Evolutionary conservation across 2,113 vertebrate species (phyloP).

Genomic region (Semnornis frantzii): DNA sequence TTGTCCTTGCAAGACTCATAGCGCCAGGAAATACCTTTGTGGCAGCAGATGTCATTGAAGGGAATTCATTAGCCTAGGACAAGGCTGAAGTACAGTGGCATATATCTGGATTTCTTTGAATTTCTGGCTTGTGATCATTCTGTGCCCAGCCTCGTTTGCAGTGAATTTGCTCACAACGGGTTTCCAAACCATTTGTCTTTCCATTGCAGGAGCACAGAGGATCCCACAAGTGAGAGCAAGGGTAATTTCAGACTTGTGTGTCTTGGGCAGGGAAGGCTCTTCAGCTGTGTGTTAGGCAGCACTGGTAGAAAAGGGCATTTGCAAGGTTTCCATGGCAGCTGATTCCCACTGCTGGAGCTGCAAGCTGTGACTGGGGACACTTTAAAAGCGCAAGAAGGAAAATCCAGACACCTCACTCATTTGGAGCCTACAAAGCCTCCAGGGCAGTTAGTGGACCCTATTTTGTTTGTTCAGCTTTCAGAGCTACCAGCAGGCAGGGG

Average conservation of each 20-base stretch:
- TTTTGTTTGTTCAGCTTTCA: rapidly evolving
- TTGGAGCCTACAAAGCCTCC: neutral
- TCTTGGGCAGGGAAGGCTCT: neutral
- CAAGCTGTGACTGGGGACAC: slow-evolving; percentile 35
- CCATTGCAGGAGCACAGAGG: neutral
- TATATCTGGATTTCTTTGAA: slow-evolving; percentile 14
- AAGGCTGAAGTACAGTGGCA: neutral
- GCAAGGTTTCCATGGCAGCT: slow-evolving; percentile 75
- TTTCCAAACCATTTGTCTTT: slow-evolving; percentile 8
- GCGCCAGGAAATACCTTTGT: slow-evolving; percentile 16
- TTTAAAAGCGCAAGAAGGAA: slow-evolving; percentile 19
- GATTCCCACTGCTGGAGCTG: slow-evolving; percentile 49
- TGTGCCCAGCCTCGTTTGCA: neutral
- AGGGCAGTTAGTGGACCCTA: neutral
- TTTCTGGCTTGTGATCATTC: neutral
- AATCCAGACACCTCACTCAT: neutral
- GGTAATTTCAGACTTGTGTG: slow-evolving; percentile 6
- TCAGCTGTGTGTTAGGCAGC: slow-evolving; percentile 6
- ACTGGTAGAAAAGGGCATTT: slow-evolving; percentile 49
- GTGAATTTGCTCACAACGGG: neutral
- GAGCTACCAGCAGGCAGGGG: neutral
- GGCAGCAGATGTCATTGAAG: neutral
- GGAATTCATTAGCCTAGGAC: neutral
- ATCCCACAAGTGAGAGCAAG: neutral
- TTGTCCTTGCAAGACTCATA: neutral